Evolutionary conservation across 1,140 invertebrate species (phyloP).

Genomic region (Scaptodrosophila lebanonensis): DNA sequence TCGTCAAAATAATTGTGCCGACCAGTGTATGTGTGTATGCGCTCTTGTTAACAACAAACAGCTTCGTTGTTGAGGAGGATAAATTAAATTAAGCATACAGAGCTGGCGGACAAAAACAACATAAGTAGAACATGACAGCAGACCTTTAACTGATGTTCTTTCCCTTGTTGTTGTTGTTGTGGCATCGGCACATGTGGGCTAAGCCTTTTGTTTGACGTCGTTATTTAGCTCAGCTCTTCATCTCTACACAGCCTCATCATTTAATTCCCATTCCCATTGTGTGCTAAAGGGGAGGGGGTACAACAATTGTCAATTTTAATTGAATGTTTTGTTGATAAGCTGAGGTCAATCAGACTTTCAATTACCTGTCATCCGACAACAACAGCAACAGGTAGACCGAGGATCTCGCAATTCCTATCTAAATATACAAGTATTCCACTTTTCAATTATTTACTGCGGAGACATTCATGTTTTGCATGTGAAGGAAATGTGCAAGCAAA

Average conservation of each 20-base stretch:
- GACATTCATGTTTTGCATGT: too few relatives aligned
- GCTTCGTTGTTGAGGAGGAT: conserved; percentile 33
- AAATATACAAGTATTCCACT: too few relatives aligned
- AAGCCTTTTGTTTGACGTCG: conserved; percentile 34
- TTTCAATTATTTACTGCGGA: too few relatives aligned
- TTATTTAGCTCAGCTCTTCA: conserved; percentile 4
- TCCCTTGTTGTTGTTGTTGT: too few relatives aligned
- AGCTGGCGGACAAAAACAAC: conserved; percentile 27
- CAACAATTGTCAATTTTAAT: conserved; percentile 53
- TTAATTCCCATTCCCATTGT: conserved; percentile 26
- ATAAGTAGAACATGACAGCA: conserved; percentile 28
- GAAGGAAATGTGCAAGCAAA: too few relatives aligned
- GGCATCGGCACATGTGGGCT: conserved; percentile 9
- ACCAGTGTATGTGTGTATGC: too few relatives aligned
- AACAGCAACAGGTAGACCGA: conserved; percentile 49
- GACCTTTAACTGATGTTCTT: too few relatives aligned
- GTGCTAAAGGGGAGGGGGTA: too few relatives aligned
- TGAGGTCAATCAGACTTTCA: conserved; percentile 58
- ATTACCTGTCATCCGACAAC: conserved; percentile 19
- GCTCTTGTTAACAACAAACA: conserved; percentile 25
- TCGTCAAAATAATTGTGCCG: too few relatives aligned
- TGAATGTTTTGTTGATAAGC: conserved; percentile 40
- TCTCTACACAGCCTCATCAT: background rate
- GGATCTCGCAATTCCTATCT: too few relatives aligned
- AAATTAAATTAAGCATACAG: conserved; percentile 69